Percentiles rank a stretch among this genome's conserved stretches.
These are phyloP conservation scores for Terrapene triunguis DNA, from an alignment of 2,113 vertebrate genomes.

Conservation along the genomic window DNA sequence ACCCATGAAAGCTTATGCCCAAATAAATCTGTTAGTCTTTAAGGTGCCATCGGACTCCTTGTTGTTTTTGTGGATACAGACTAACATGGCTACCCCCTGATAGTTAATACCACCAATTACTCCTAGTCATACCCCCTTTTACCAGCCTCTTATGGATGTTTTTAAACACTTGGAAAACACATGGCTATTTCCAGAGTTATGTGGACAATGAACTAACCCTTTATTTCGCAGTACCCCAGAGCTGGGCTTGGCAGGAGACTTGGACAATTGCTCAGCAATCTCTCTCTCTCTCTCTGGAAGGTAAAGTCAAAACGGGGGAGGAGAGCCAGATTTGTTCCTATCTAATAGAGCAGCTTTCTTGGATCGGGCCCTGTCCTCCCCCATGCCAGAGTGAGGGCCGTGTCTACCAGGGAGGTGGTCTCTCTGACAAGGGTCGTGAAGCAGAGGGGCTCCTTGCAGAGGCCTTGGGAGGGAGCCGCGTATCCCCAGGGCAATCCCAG, in stretches of 20 bases:
- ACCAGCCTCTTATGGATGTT: background rate
- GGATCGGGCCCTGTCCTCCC: too few species aligned
- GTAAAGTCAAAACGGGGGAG: background rate
- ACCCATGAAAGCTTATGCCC: too few species aligned
- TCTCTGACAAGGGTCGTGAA: background rate
- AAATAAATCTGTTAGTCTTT: too few species aligned
- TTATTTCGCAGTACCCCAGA: accelerated
- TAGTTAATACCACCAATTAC: background rate
- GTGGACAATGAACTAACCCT: background rate
- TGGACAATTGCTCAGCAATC: background rate
- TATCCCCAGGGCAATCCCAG: background rate
- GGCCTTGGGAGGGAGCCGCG: background rate
- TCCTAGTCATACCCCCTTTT: background rate
- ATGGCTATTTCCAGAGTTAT: background rate
- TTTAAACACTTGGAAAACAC: background rate
- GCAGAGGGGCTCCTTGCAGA: background rate
- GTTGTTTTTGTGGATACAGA: too few species aligned
- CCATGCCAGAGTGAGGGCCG: too few species aligned
- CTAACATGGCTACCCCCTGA: too few species aligned
- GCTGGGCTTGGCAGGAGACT: background rate
- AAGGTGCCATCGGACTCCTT: too few species aligned
- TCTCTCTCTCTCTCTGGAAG: background rate
- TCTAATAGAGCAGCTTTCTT: background rate
- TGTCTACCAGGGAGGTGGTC: background rate
- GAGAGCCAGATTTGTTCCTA: background rate